These are phyloP conservation scores for Limnephilus marmoratus DNA, from an alignment of 2,888 invertebrate species.

Conservation along the genomic window DNA sequence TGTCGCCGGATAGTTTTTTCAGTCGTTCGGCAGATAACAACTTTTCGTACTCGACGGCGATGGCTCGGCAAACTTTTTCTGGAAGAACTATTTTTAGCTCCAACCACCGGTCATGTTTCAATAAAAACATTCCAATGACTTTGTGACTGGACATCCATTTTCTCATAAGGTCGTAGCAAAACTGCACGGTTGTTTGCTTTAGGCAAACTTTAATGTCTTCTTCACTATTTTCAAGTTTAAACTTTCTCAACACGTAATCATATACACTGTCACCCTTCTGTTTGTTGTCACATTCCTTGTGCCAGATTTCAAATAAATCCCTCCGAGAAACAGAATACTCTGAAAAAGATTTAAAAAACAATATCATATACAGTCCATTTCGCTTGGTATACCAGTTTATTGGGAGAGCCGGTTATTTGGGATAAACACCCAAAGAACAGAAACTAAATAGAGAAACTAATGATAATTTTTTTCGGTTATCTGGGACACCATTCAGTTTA, in stretches of 20 bases:
- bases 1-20: background rate
- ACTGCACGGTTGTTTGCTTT: background rate
- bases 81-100: background rate
- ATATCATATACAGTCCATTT: background rate
- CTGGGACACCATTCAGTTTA: too few relatives aligned
- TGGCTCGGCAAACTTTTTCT: background rate
- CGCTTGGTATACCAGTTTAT: too few relatives aligned
- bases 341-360: background rate
- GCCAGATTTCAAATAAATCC: background rate
- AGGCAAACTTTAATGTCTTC: background rate
- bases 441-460: too few relatives aligned
- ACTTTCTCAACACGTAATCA: background rate
- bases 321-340: background rate
- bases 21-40: background rate
- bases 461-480: too few relatives aligned
- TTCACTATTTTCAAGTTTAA: background rate
- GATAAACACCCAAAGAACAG: too few relatives aligned
- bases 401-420: too few relatives aligned
- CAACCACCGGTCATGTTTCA: background rate
- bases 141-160: background rate
- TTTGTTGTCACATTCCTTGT: background rate
- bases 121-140: constrained; percentile 2
- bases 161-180: background rate
- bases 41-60: background rate
- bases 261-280: background rate